Evolutionary conservation across 2,797 vertebrate genomes (phyloP), one percentile per base, ranked within the genome.

Genomic region (Podargus strigoides): DNA sequence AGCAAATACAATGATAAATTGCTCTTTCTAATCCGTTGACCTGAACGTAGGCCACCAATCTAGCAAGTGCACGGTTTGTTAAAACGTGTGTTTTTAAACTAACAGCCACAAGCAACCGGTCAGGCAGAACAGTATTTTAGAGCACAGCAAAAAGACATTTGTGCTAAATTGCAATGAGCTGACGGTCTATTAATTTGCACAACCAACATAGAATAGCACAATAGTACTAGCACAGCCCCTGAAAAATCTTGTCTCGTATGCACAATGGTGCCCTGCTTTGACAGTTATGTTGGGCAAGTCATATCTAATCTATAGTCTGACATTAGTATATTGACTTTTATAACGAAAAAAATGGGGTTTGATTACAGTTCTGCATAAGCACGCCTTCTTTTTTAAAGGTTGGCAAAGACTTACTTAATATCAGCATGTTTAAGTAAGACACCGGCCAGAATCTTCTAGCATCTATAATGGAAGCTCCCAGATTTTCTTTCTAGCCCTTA

Each of bases 231-330:
- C 76, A 55, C 34, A 75, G 59, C 44, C 81, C 67, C 79, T 91
- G 86, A 80, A 90, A 84, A 88, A 80, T 20, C 32, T 52, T 36
- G 3, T 86, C 76, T 83, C 56, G 12, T 7, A 6, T 22, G 55
- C 30, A 73, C 39, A 28, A n/a, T 7, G 34, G 73, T 91, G 93
- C 97, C 96, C 96, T 94, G 89, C 85, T 96, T 60, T 59, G 87
- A 76, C 32, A 90, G 78, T 67, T 86, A 87, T 92, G 92, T 96
- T 82, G 96, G 95, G 94, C 89, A 93, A 92, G 86, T 92, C 16
- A 3, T 63, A 84, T 69, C 85, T 66, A 85, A 95, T 97, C 96
- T 93, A 66, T 75, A 89, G 59, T 16, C 67, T 97, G 94, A 96
- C 89, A 94, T 88, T 53, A 96, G 76, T 34, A 93, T 94, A 94